phyloP scores from a whole-genome alignment of 2,113 vertebrate species.

The Aplodontia rufa region DNA sequence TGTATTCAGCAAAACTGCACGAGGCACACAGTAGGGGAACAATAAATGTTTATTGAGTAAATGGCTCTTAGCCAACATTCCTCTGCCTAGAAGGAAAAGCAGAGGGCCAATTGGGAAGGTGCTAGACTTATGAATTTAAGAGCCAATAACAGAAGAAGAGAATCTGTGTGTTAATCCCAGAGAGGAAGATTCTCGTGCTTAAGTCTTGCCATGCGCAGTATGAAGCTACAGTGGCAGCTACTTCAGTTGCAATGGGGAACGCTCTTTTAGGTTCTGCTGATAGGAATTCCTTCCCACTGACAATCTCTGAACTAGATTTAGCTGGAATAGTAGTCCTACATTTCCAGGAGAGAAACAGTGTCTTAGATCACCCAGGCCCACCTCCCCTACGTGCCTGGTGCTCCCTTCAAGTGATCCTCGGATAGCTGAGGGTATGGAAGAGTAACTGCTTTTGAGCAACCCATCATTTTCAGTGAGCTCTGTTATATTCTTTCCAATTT shows the following conservation, averaged over 20 bases:
- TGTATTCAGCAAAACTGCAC: neutral
- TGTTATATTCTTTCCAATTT: neutral
- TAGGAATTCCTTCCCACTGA: neutral
- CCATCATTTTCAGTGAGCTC: neutral
- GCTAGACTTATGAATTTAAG: neutral
- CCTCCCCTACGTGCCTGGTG: neutral
- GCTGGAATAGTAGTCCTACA: neutral
- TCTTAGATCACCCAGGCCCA: neutral
- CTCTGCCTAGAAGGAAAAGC: neutral
- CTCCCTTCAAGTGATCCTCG: neutral
- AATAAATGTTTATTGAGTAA: neutral
- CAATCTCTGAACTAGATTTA: neutral
- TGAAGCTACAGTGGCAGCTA: neutral
- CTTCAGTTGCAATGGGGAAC: neutral
- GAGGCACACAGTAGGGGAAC: neutral
- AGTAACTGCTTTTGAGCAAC: neutral
- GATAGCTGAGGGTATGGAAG: neutral
- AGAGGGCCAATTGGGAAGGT: neutral
- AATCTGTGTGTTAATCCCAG: neutral
- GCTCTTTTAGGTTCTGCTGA: neutral
- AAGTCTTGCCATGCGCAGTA: neutral
- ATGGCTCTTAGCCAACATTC: neutral
- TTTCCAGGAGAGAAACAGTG: neutral
- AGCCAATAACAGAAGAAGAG: neutral
- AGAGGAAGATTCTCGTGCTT: neutral